Conservation (phyloP, 2,888 invertebrate genomes). For the Blastobasis adustella region DNA sequence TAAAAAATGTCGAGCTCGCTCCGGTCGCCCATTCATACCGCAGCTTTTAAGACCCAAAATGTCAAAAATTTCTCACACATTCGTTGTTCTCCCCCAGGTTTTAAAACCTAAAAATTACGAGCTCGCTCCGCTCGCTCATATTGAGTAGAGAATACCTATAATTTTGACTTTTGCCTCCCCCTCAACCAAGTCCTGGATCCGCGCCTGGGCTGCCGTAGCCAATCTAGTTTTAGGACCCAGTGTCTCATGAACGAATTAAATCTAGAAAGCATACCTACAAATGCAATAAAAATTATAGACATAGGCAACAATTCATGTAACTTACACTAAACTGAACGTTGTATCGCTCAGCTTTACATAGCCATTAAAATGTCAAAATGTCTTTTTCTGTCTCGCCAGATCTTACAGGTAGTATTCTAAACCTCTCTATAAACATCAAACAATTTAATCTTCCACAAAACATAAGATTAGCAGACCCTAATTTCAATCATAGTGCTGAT, state of each 20-base stretch:
- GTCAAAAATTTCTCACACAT: too few relatives aligned
- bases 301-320: constrained; percentile 4
- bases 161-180: too few relatives aligned
- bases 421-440: neutral
- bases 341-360: constrained; percentile 1
- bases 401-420: constrained; percentile 7
- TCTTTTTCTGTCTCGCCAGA: constrained; percentile 9
- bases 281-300: constrained; percentile 2
- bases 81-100: too few relatives aligned
- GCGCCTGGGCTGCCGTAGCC: constrained; percentile 1
- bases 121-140: too few relatives aligned
- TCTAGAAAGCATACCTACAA: neutral
- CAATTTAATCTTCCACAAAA: neutral
- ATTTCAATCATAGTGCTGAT: neutral
- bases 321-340: constrained; percentile 4
- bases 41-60: too few relatives aligned
- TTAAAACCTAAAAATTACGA: too few relatives aligned
- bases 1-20: too few relatives aligned
- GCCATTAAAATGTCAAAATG: constrained; percentile 1
- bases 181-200: too few relatives aligned
- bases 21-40: too few relatives aligned
- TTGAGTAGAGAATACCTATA: too few relatives aligned
- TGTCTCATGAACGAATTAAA: neutral
- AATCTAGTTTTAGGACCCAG: constrained; percentile 3
- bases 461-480: neutral